Percentiles rank a stretch among this genome's conserved stretches.
Evolutionary conservation across 2,113 vertebrate genomes (phyloP).

Genomic region (Zosterops borbonicus): DNA sequence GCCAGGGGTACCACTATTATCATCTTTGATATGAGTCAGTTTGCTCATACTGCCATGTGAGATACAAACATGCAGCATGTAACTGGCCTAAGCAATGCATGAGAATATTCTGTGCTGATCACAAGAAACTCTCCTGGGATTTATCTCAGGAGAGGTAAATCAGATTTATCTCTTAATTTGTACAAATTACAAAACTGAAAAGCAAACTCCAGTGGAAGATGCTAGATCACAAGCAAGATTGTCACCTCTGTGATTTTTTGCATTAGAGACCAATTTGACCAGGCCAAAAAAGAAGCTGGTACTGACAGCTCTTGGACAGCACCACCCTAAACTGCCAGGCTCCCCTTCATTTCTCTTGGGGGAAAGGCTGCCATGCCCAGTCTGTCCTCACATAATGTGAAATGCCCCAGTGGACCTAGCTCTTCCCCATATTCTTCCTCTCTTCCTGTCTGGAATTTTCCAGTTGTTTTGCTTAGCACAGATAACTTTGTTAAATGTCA

Average conservation of each 20-base stretch:
- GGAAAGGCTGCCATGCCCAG: background rate
- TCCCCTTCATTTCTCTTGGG: background rate
- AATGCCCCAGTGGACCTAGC: background rate
- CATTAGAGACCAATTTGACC: rapidly evolving
- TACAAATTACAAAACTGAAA: background rate
- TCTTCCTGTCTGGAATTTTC: background rate
- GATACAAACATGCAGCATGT: background rate
- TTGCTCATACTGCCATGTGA: background rate
- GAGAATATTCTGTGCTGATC: background rate
- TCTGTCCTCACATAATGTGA: background rate
- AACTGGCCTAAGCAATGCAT: background rate
- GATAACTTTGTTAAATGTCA: background rate
- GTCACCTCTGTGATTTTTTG: background rate
- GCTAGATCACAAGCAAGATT: background rate
- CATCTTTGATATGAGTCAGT: no score
- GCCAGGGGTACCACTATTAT: background rate
- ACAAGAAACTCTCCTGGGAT: background rate
- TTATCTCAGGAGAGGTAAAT: no score
- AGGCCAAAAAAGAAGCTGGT: background rate
- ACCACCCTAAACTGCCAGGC: background rate
- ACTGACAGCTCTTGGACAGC: background rate
- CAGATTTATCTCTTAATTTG: background rate
- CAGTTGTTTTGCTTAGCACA: background rate
- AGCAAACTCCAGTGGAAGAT: background rate
- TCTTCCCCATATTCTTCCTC: background rate